Evolutionary conservation across 1,140 invertebrate species (phyloP).

Genomic region (Megalonaias nervosa): DNA sequence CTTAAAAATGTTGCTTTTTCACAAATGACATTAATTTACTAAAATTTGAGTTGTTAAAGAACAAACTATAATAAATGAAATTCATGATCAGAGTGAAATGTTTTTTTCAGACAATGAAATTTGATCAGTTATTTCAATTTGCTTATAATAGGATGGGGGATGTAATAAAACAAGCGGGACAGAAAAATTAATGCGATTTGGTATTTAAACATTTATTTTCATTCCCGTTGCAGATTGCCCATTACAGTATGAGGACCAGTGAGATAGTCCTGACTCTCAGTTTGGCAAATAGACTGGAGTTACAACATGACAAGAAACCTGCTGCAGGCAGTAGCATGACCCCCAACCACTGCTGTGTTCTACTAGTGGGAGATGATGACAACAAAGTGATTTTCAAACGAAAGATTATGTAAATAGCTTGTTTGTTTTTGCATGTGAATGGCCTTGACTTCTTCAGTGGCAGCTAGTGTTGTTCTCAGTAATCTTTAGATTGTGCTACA

Average conservation of each 20-base stretch:
- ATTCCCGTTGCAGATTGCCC: slow-evolving; percentile 37
- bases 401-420: slow-evolving; percentile 62
- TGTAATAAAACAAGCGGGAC: too few relatives aligned
- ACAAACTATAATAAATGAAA: too few relatives aligned
- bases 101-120: too few relatives aligned
- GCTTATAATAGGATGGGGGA: too few relatives aligned
- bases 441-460: neutral
- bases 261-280: slow-evolving; percentile 53
- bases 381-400: slow-evolving; percentile 68
- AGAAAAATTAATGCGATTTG: too few relatives aligned
- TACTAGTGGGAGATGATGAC: slow-evolving; percentile 70
- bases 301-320: slow-evolving; percentile 38
- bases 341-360: slow-evolving; percentile 58
- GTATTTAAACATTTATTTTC: too few relatives aligned
- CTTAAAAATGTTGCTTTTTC: too few relatives aligned
- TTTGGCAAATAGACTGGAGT: slow-evolving; percentile 52
- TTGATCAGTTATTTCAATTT: too few relatives aligned
- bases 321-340: slow-evolving; percentile 7
- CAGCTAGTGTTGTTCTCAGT: neutral
- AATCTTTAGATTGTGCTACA: neutral
- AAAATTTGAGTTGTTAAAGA: too few relatives aligned
- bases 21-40: too few relatives aligned
- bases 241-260: slow-evolving; percentile 44
- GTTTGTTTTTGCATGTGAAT: neutral
- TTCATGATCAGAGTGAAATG: too few relatives aligned